Evolutionary conservation across 2,113 vertebrate species (phyloP), one percentile per base, ranked within the genome.

Genomic region (Anoplopoma fimbria): DNA sequence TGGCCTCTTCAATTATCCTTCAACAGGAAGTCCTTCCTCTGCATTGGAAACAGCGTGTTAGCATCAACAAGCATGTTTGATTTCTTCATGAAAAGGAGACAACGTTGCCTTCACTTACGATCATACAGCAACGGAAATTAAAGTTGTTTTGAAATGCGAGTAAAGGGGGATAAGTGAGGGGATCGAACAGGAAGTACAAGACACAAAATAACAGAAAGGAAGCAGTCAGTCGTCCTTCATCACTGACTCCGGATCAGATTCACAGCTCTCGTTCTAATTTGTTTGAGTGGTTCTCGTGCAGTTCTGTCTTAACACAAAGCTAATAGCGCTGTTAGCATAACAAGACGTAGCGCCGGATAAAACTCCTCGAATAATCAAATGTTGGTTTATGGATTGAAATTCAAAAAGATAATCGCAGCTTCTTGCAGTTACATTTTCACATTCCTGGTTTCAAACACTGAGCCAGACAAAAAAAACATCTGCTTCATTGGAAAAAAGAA

Each of bases 71-170:
- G 33, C 27, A 0, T 0, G 19, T 23, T 42, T 55, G 4, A 23
- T 14, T 55, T 17, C 51, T 70, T 76, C n/a, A 62, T 12, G 49
- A 82, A 47, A 75, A 9, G 40, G 4, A 23, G 4, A 49, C 77
- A 84, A 17, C 9, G 91, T 93, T 92, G 93, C 91, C 93, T 91
- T 93, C 91, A 92, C 93, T 87, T 19, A 15, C 88, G 88, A 86
- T 92, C 91, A 93, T 93, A 78, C 85, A 91, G 93, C 90, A 93
- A 93, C 91, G 67, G 17, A 76, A 72, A 77, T 6, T n/a, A n/a
- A 73, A 45, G 29, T 84, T 77, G 12, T 73, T 91, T 64, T 76
- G 65, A 83, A 84, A 83, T 42, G 62, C 27, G 1, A 70, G 68
- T 23, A 12, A 58, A 2, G 63, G 21, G 58, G 68, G n/a, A 12